These are phyloP conservation scores for Manis pentadactyla DNA, from an alignment of 2,797 vertebrate genomes.

Conservation along the genomic window DNA sequence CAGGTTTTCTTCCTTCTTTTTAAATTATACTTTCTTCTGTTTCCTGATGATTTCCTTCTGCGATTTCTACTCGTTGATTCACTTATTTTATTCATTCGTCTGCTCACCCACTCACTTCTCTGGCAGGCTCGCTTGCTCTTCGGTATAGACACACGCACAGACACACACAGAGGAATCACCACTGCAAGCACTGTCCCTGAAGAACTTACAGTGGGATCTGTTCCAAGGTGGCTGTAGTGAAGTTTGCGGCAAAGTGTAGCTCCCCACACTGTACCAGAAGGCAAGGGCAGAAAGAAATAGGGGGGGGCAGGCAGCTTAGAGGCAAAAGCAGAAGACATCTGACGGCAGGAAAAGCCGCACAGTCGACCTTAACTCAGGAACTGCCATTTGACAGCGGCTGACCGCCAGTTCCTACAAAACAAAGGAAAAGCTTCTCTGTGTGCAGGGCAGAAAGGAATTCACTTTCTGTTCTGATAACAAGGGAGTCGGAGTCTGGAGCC, in stretches of 20 bases:
- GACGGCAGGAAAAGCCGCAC: not conserved
- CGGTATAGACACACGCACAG: not conserved
- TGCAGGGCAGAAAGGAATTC: not conserved
- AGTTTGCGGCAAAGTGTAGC: not conserved
- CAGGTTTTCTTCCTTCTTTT: not conserved
- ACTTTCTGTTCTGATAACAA: slow-evolving; percentile 20
- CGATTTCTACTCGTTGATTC: slow-evolving; percentile 15
- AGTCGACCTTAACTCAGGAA: not conserved
- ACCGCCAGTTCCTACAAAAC: not conserved
- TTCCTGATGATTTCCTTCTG: not conserved
- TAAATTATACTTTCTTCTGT: not conserved
- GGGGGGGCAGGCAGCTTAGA: not conserved
- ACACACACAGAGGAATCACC: not conserved
- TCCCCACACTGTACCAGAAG: slow-evolving; percentile 16
- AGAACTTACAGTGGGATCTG: slow-evolving; percentile 18
- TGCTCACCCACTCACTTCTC: not conserved
- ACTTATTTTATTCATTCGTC: not conserved
- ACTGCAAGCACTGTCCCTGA: not conserved
- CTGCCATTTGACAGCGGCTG: not conserved
- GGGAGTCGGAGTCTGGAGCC: not conserved
- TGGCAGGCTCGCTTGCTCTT: not conserved
- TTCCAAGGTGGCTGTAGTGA: not conserved
- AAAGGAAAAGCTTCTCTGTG: not conserved
- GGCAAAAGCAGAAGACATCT: not conserved
- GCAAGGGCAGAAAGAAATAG: slow-evolving; percentile 31